phyloP scores from a whole-genome alignment of 2,797 vertebrate species.

The Periparus ater region DNA sequence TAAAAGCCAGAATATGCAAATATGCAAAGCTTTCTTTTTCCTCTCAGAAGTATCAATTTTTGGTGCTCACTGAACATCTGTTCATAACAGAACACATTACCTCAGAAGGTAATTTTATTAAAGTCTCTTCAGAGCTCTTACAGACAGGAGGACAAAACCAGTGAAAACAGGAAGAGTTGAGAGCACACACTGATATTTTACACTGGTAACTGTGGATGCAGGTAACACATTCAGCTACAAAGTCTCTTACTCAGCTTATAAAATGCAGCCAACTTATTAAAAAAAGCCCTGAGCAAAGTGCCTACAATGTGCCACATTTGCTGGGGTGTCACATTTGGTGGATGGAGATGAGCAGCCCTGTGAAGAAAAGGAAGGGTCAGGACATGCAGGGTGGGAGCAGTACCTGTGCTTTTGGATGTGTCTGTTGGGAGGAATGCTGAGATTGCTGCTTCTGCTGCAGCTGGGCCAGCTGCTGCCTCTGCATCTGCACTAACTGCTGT shows the following conservation, averaged over 20 bases:
- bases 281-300: accelerated
- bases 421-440: conserved; percentile 80
- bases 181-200: neutral
- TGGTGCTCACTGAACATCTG: neutral
- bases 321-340: accelerated
- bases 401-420: conserved; percentile 82
- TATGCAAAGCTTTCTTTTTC: neutral
- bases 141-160: neutral
- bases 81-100: neutral
- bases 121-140: neutral
- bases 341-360: neutral
- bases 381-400: neutral
- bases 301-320: accelerated
- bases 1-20: neutral
- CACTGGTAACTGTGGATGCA: accelerated
- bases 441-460: conserved; percentile 85
- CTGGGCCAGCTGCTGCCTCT: conserved; percentile 88
- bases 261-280: neutral
- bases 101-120: neutral
- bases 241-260: neutral
- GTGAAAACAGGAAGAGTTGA: neutral
- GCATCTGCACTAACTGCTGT: conserved; percentile 92
- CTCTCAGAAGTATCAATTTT: neutral
- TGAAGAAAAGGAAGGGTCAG: neutral
- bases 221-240: neutral